Percentiles rank a stretch among this genome's conserved stretches.
Evolutionary conservation across 37 sponge, comb jelly and placozoan genomes (phyloP).

Genomic region (Tethya wilhelma): DNA sequence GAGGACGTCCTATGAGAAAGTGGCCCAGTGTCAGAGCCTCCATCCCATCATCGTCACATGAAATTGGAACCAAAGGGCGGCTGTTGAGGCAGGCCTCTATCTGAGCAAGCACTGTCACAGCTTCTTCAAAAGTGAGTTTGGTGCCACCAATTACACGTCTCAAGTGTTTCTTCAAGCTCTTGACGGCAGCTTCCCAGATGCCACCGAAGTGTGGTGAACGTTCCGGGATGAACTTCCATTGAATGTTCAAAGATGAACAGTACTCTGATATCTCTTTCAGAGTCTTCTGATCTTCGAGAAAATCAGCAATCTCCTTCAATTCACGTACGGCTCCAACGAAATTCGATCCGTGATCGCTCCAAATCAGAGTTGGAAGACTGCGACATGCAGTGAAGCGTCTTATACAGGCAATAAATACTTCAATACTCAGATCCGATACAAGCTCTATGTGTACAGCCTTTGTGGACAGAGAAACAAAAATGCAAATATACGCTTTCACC

Average conservation of each 20-base stretch:
- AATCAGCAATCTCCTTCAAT: conserved; percentile 6
- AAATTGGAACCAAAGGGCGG: conserved; percentile 14
- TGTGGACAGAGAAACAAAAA: too few relatives aligned
- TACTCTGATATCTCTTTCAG: conserved; percentile 5
- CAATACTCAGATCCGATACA: too few relatives aligned
- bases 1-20: conserved; percentile 29
- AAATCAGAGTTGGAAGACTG: too few relatives aligned
- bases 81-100: conserved; percentile 38
- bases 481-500: too few relatives aligned
- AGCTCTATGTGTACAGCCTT: too few relatives aligned
- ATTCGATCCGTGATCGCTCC: too few relatives aligned
- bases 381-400: too few relatives aligned
- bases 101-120: conserved; percentile 25
- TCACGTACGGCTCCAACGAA: conserved; percentile 41
- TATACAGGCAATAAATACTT: too few relatives aligned
- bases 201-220: conserved; percentile 31
- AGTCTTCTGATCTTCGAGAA: not conserved
- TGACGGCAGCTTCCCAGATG: conserved; percentile 33
- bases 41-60: conserved; percentile 17
- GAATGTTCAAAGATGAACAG: not conserved
- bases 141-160: not conserved
- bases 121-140: conserved; percentile 34
- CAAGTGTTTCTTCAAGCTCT: conserved; percentile 16
- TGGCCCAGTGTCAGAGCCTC: conserved; percentile 27
- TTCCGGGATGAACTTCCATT: conserved; percentile 42